These are phyloP conservation scores for Castor canadensis DNA, from an alignment of 2,113 vertebrate genomes.

Conservation along the genomic window DNA sequence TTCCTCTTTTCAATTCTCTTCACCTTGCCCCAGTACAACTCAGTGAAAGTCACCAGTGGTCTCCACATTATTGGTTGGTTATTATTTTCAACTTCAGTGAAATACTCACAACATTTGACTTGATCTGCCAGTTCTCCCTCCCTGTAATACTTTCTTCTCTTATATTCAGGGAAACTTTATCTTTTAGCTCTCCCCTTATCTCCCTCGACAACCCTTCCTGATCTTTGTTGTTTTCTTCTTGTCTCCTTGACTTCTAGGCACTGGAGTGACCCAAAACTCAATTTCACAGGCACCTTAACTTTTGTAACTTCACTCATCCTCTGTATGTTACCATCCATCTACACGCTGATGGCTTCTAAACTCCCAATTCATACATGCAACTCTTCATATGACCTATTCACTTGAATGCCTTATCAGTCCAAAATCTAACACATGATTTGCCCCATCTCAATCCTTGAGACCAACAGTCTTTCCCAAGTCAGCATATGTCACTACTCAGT, in stretches of 20 bases:
- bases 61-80: background rate
- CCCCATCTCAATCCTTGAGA: too few species aligned
- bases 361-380: too few species aligned
- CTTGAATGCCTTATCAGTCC: background rate
- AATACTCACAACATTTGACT: background rate
- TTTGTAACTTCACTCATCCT: background rate
- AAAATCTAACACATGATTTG: background rate
- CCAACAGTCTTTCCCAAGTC: background rate
- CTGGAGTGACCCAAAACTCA: background rate
- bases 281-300: too few species aligned
- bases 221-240: background rate
- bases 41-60: background rate
- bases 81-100: background rate
- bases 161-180: background rate
- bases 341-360: background rate
- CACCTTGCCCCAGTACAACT: background rate
- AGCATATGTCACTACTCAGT: background rate
- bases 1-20: background rate
- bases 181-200: background rate
- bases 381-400: too few species aligned
- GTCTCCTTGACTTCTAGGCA: background rate
- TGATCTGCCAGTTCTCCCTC: background rate
- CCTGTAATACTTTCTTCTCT: background rate
- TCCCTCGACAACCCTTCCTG: background rate
- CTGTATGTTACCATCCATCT: too few species aligned